These are phyloP conservation scores for Antheraea assamensis DNA, from an alignment of 2,888 invertebrate species.

Conservation along the genomic window DNA sequence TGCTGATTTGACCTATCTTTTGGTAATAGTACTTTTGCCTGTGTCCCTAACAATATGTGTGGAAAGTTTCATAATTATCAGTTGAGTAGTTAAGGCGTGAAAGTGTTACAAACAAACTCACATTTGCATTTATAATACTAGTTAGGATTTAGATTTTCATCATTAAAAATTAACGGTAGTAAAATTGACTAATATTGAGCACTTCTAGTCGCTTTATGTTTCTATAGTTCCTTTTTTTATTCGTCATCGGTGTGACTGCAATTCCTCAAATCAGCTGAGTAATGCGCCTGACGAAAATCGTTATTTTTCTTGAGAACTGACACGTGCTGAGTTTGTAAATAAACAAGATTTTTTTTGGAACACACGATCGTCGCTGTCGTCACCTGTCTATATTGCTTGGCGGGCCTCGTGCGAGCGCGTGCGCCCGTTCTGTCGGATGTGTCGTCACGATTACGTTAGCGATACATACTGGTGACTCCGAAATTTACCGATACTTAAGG, in stretches of 20 bases:
- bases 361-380: constrained; percentile 16
- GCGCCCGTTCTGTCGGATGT: constrained; percentile 49
- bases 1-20: too few relatives aligned
- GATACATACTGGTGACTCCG: constrained; percentile 30
- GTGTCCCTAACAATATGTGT: too few relatives aligned
- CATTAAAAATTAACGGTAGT: too few relatives aligned
- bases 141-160: too few relatives aligned
- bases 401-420: constrained; percentile 36
- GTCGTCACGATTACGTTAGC: constrained; percentile 53
- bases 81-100: too few relatives aligned
- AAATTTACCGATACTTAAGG: neutral
- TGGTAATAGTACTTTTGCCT: too few relatives aligned
- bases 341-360: constrained; percentile 8
- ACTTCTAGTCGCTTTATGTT: neutral
- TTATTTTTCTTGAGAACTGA: constrained; percentile 12
- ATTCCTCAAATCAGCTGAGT: constrained; percentile 1
- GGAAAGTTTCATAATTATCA: too few relatives aligned
- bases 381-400: constrained; percentile 17
- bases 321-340: constrained; percentile 10
- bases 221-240: neutral
- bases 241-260: neutral
- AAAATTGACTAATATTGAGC: neutral
- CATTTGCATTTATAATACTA: too few relatives aligned
- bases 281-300: constrained; percentile 10
- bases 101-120: too few relatives aligned